Evolutionary conservation across 1,140 invertebrate species (phyloP), one percentile per base, ranked within the genome.

Genomic region (Anastrepha ludens): DNA sequence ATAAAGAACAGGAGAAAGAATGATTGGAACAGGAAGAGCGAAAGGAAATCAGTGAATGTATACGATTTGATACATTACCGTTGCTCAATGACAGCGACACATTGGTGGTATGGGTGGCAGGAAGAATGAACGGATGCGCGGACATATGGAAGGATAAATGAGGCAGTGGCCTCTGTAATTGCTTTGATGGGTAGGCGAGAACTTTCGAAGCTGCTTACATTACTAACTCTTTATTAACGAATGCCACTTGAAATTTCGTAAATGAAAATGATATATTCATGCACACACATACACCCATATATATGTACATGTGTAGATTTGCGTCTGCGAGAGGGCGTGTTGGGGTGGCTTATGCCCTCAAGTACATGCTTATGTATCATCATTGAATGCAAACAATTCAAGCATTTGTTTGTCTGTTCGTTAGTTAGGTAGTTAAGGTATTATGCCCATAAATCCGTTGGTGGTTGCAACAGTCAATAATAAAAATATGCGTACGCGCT

Each of bases 401-500:
- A 81, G 20, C 74, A 81, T 81, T 81, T 55, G 74, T 81, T 81
- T 13, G 74, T 39, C 29, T 67, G 5, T 67, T 67, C 29, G 64
- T 20, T 67, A 67, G n/a, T 7, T 67, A 50, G 41, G 70, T 55
- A 50, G 70, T 78, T 81, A 50, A 20, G 47, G 74, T 81, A 81
- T 81, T 81, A 55, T 81, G 47, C 47, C 74, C 50, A 81, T 47
- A 81, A 81, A 81, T 81, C 47, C 74, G 74, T 29, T 29, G 29
- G 74, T 81, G 74, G 74, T 81, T 81, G 74, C 74, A 81, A 55
- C n/a, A 81, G 74, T 81, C 74, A 81, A 81, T 81, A 81, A 58
- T 55, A 55, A 55, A 81, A 81, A 81, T 81, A 81, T 81, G 74
- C 74, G 41, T 39, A 62, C 60, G 11, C 50, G 11, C 50, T 8